Evolutionary conservation across 2,888 invertebrate genomes (phyloP).

Genomic region (Azorinus chamasolen): DNA sequence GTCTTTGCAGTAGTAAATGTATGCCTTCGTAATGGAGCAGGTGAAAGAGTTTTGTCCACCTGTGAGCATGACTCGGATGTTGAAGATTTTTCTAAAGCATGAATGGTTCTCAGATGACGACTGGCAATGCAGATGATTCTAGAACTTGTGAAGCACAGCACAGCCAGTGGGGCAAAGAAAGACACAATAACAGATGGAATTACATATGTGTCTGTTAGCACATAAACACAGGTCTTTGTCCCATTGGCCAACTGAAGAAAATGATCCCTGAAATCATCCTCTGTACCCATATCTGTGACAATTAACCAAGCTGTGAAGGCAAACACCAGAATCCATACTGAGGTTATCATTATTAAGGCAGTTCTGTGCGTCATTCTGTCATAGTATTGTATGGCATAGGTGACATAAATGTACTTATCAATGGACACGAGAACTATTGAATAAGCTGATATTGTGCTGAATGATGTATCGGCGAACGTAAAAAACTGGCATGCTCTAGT

Average conservation of each 20-base stretch:
- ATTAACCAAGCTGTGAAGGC: constrained; percentile 60
- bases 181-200: constrained; percentile 56
- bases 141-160: constrained; percentile 69
- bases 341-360: constrained; percentile 46
- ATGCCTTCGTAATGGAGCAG: too few species aligned
- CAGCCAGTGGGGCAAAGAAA: constrained; percentile 68
- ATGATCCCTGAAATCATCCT: constrained; percentile 41
- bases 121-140: constrained; percentile 68
- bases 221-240: constrained; percentile 64
- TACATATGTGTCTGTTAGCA: constrained; percentile 66
- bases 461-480: constrained; percentile 65
- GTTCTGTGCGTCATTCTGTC: constrained; percentile 54
- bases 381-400: constrained; percentile 68
- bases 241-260: constrained; percentile 34
- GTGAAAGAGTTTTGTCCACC: too few species aligned
- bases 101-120: constrained; percentile 66
- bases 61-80: too few species aligned
- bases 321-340: constrained; percentile 64
- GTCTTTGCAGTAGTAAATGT: too few species aligned
- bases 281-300: constrained; percentile 61
- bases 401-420: constrained; percentile 72
- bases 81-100: constrained; percentile 1
- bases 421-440: constrained; percentile 70
- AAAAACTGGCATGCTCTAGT: constrained; percentile 61
- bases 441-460: constrained; percentile 71